phyloP scores from a whole-genome alignment of 2,113 vertebrate genomes.

The Prochilodus magdalenae region DNA sequence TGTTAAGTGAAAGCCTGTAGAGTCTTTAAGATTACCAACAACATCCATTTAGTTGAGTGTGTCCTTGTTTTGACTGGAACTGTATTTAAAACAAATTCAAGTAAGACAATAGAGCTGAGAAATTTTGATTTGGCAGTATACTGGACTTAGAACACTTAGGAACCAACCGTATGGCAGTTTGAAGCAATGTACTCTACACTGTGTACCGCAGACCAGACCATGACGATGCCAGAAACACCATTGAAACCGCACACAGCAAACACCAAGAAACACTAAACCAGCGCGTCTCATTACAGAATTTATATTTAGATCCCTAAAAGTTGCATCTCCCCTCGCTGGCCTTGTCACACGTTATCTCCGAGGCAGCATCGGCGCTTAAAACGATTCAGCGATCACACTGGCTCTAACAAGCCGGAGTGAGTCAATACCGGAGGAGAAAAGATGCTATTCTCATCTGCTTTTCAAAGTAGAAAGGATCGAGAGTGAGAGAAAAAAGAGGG shows the following conservation, averaged over 20 bases:
- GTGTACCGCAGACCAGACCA: neutral
- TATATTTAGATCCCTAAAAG: slow-evolving; percentile 14
- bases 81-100: too few relatives aligned
- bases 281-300: neutral
- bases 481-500: neutral
- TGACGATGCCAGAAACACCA: neutral
- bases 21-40: too few relatives aligned
- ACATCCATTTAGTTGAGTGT: too few relatives aligned
- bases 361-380: neutral
- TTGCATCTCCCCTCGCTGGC: slow-evolving; percentile 3
- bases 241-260: neutral
- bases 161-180: neutral
- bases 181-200: neutral
- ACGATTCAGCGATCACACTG: neutral
- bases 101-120: too few relatives aligned
- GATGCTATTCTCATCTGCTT: slow-evolving; percentile 23
- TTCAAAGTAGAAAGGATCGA: slow-evolving; percentile 48
- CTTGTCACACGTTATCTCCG: slow-evolving; percentile 23
- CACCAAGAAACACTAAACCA: neutral
- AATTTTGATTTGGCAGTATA: too few relatives aligned
- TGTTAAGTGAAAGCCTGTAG: too few relatives aligned
- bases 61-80: too few relatives aligned
- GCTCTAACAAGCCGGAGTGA: slow-evolving; percentile 2
- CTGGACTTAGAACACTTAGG: neutral
- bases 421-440: slow-evolving; percentile 1